Conservation (phyloP, 2,797 vertebrate genomes). For the Anolis apletophallus region DNA sequence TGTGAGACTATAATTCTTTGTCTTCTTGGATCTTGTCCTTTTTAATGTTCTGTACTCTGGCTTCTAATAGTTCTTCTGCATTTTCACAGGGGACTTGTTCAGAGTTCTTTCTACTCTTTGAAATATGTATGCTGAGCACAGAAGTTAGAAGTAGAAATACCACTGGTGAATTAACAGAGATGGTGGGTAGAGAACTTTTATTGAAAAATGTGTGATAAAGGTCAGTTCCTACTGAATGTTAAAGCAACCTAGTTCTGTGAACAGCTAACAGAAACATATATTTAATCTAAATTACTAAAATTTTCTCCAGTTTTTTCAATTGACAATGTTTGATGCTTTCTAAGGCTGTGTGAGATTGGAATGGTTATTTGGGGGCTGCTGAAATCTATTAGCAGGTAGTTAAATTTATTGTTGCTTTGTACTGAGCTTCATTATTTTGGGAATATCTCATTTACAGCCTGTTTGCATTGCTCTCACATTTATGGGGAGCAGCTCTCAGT, state of each 20-base stretch:
- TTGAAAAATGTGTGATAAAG: slow-evolving; percentile 5
- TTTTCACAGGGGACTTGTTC: neutral
- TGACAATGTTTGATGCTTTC: neutral
- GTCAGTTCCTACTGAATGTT: neutral
- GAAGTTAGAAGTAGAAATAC: neutral
- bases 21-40: neutral
- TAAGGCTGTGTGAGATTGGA: neutral
- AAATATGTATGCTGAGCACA: neutral
- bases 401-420: neutral
- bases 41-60: slow-evolving; percentile 10
- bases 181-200: neutral
- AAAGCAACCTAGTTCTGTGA: neutral
- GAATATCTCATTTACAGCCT: neutral
- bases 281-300: neutral
- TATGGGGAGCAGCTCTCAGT: neutral
- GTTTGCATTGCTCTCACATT: neutral
- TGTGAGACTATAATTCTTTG: neutral
- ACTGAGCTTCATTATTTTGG: neutral
- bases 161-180: neutral
- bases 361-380: too few species aligned
- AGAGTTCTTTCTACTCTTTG: slow-evolving; percentile 30
- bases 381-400: too few species aligned
- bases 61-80: neutral
- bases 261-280: neutral
- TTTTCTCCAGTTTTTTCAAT: neutral